phyloP scores from a whole-genome alignment of 2,113 vertebrate genomes.

The Microcebus griseorufus region DNA sequence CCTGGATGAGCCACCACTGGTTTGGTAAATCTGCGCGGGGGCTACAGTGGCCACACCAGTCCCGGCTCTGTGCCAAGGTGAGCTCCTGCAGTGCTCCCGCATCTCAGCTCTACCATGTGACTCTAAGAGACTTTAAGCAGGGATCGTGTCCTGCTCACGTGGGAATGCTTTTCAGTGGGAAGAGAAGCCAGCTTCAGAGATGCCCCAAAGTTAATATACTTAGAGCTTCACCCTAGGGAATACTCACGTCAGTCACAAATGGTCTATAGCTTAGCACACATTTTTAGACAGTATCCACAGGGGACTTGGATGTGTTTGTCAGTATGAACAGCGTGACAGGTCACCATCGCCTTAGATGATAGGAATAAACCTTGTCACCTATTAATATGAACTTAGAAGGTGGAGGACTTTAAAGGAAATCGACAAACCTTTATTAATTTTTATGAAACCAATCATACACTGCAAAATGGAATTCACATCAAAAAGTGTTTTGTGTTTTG shows the following conservation, averaged over 20 bases:
- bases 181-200: background rate
- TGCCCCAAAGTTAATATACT: background rate
- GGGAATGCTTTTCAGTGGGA: background rate
- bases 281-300: background rate
- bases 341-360: background rate
- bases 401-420: background rate
- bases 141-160: background rate
- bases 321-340: background rate
- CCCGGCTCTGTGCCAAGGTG: background rate
- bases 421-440: background rate
- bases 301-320: background rate
- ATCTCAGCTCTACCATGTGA: background rate
- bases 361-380: background rate
- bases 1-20: background rate
- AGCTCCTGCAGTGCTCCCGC: background rate
- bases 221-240: background rate
- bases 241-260: background rate
- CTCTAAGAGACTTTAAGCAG: background rate
- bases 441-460: background rate
- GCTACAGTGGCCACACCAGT: background rate
- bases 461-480: background rate
- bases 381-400: background rate
- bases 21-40: background rate
- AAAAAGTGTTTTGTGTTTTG: background rate
- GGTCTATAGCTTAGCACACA: background rate